These are phyloP conservation scores for Chrysopilus asiliformis DNA, from an alignment of 2,888 invertebrate species.

Conservation along the genomic window DNA sequence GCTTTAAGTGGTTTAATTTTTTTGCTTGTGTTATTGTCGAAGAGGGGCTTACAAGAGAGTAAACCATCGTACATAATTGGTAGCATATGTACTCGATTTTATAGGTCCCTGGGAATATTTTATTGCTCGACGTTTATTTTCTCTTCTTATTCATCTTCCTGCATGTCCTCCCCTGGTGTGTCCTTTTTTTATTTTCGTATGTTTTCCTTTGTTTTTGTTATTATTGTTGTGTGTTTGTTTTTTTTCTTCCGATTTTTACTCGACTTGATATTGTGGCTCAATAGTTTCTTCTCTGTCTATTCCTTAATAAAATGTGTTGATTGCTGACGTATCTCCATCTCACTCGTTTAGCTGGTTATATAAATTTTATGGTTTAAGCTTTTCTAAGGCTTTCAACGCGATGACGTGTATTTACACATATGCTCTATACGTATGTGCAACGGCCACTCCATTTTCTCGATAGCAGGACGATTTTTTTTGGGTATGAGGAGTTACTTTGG, in stretches of 20 bases:
- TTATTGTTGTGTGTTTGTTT: no score
- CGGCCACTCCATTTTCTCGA: not conserved
- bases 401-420: slow-evolving; percentile 12
- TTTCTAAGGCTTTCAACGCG: slow-evolving; percentile 11
- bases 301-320: no score
- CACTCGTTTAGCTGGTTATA: slow-evolving; percentile 5
- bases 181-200: no score
- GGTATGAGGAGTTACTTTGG: not conserved
- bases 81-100: slow-evolving; percentile 14
- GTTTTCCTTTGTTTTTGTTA: no score
- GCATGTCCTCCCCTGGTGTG: no score
- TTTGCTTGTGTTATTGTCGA: no score
- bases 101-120: slow-evolving; percentile 15
- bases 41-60: no score
- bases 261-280: no score
- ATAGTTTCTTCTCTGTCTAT: no score
- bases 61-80: slow-evolving; percentile 11
- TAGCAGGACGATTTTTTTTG: not conserved
- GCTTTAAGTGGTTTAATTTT: no score
- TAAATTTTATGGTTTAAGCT: slow-evolving; percentile 10
- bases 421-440: slow-evolving; percentile 1
- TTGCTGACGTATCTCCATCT: not conserved
- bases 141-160: not conserved
- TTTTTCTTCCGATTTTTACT: no score
- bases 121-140: slow-evolving; percentile 13